A percentile compares a stretch with the other conserved stretches of the same genome.
phyloP scores from a whole-genome alignment of 2,888 invertebrate species.

The Amaurobius ferox region DNA sequence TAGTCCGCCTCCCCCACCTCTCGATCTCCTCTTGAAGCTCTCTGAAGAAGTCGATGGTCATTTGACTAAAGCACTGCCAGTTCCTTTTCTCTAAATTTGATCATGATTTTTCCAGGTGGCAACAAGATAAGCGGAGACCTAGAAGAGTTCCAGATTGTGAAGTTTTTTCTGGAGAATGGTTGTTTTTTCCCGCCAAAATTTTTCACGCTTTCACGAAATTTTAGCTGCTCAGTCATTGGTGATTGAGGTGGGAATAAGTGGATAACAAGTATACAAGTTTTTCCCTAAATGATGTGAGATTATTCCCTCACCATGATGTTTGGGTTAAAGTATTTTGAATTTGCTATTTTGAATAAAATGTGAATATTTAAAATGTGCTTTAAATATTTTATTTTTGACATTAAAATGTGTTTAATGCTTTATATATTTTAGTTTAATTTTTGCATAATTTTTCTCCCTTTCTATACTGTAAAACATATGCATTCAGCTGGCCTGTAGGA shows the following conservation, averaged over 20 bases:
- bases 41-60: constrained; percentile 53
- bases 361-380: no score
- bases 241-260: not conserved
- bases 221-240: not conserved
- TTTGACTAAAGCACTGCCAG: constrained; percentile 38
- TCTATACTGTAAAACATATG: no score
- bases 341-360: no score
- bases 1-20: constrained; percentile 19
- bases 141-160: not conserved
- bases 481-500: no score
- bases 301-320: not conserved
- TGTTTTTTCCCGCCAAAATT: not conserved
- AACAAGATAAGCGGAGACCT: constrained; percentile 3
- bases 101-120: constrained; percentile 25
- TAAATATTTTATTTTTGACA: no score
- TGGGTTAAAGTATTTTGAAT: no score
- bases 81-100: constrained; percentile 44
- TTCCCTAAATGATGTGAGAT: not conserved
- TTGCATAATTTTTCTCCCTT: no score
- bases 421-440: no score
- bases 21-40: constrained; percentile 6
- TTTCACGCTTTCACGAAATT: constrained; percentile 6
- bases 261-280: not conserved
- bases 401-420: no score
- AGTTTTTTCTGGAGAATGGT: not conserved